Base-by-base conservation (phyloP, 2,113 vertebrate species). In the Leptodactylus fuscus region DNA sequence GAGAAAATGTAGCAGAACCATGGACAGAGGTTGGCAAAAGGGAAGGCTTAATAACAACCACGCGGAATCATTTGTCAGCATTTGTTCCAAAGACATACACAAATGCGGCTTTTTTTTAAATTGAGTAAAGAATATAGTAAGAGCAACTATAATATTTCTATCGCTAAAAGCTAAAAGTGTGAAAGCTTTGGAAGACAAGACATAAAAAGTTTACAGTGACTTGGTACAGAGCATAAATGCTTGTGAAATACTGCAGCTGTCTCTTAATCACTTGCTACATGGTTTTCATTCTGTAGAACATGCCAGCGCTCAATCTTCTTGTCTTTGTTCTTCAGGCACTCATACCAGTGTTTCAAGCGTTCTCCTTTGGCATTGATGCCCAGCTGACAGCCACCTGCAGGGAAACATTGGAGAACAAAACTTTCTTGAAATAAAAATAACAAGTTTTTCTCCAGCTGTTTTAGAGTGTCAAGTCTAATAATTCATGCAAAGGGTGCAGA, bases 281-380 rank as follows among this genome's bases (percentile, higher is more conserved):
- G 97, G 90, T 95, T 97, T 91, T 97, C 97, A 0, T 96, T 97
- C 29, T 96, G 89, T 81, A 99, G 93, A 81, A 97, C 97, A 91
- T 99, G 98, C 98, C 98, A 99, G 88, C 97, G 97, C 87, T 99
- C 97, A 0, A 99, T 98, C 92, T 94, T 97, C 96, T 99, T 98
- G 92, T 99, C 98, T 90, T 99, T 99, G 94, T 99, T 99, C 93
- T 99, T 99, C 92, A 99, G 85, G 67, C 97, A 99, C 88, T 99
- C 98, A 0, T 99, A 99, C 98, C 98, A 99, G 92, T 99, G 98
- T 93, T 99, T 99, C 90, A 99, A 95, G 85, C 96, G 90, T 89
- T 99, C 98, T 0, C 98, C 98, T 89, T 99, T 99, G 41, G 97
- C 98, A 0, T 95, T 97, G 90, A 99, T 99, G 32, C 98, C 98